A percentile compares a stretch with the other conserved stretches of the same genome.
Conservation (phyloP, 2,888 invertebrate species). For the Chrysodeixis includens region DNA sequence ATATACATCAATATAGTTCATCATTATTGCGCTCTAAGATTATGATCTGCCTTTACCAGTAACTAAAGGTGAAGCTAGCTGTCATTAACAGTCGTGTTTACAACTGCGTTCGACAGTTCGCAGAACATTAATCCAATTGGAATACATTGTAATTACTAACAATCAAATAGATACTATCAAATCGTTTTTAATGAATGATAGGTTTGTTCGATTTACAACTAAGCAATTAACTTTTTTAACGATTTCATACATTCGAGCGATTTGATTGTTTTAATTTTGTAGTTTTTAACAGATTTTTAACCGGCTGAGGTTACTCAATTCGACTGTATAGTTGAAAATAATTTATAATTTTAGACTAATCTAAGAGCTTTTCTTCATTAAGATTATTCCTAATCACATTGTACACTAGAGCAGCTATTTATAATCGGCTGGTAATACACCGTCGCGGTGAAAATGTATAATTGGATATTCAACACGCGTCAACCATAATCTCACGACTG, state of each 20-base stretch:
- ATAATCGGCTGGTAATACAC: constrained; percentile 28
- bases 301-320: too few species aligned
- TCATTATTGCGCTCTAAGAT: neutral
- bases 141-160: neutral
- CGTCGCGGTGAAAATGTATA: constrained; percentile 20
- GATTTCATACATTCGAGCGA: neutral
- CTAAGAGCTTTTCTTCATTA: too few species aligned
- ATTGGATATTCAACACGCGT: constrained; percentile 45
- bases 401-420: constrained; percentile 9
- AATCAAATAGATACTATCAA: neutral
- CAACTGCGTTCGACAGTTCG: neutral
- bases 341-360: too few species aligned
- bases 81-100: neutral
- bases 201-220: neutral
- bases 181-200: neutral
- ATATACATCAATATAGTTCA: neutral
- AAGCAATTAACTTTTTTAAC: neutral
- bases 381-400: neutral
- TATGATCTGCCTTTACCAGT: neutral
- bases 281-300: too few species aligned
- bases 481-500: constrained; percentile 7
- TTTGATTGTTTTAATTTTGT: neutral
- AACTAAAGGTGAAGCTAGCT: neutral
- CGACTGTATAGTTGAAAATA: too few species aligned
- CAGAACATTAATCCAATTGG: neutral